Base-by-base conservation (phyloP, 1,140 invertebrate species). In the Drosophila sp. region DNA sequence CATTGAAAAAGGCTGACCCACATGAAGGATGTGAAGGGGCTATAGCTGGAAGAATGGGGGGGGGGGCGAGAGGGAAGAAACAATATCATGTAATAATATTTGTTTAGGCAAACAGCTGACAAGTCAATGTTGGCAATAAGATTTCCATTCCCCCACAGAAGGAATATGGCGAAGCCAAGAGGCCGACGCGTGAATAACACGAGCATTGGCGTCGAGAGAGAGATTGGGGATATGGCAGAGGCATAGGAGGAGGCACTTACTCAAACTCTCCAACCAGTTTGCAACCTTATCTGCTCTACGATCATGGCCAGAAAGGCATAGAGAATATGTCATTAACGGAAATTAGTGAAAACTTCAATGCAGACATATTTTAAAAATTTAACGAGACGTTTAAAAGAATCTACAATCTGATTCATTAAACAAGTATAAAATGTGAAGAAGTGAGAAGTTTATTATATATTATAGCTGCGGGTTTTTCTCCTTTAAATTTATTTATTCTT, bases 21-120 rank as follows among this genome's bases (percentile, higher is more conserved):
- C 47, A 67, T 62, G 64, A 68, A 56, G 69, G 27, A 29, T 23
- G n/a, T 27, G n/a, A n/a, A 50, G 56, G 30, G 32, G 35, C 56
- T 41, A 54, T 41, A 38, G 56, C 10, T n/a, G 54, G 29, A 10
- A 11, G 3, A 11, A 38, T 38, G 11, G 10, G 25, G 23, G 30
- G 27, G 35, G 2, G 27, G 2, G 10, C 8, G 70, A 17, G 17
- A 17, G 44, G 72, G 50, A 62, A 50, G 10, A 66, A 41, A 69
- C 65, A 71, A 63, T 80, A 87, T 86, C 82, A 76, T 87, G 79
- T 86, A 87, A 87, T 87, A 87, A 87, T 89, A 89, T 87, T 87
- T 83, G 84, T 68, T 76, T 79, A 86, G 70, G 76, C 79, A 66
- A 86, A 89, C 84, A 86, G 83, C 83, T 83, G 83, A 86, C 83